Percentiles rank a stretch among this genome's conserved stretches.
Conservation (phyloP, 1,140 invertebrate genomes). For the Zaprionus tsacasi region DNA sequence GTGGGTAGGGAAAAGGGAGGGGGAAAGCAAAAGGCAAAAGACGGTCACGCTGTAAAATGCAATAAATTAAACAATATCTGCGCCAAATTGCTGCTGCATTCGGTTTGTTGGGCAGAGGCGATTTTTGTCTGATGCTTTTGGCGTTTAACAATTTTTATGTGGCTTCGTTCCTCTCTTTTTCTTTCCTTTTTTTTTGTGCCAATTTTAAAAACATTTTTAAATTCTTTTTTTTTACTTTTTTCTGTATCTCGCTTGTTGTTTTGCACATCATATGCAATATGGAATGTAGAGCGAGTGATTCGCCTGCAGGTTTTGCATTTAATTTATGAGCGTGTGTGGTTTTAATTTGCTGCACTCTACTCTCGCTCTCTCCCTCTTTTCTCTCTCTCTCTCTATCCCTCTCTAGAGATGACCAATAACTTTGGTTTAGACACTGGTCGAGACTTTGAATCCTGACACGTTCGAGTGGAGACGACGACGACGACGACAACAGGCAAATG, state of each 20-base stretch:
- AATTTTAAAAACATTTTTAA: constrained; percentile 44
- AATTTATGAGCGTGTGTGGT: constrained; percentile 54
- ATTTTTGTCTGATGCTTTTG: constrained; percentile 74
- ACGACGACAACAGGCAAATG: constrained; percentile 44
- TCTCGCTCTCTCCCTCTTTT: not conserved
- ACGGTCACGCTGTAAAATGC: constrained; percentile 73
- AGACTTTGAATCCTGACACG: constrained; percentile 55
- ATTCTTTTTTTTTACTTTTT: constrained; percentile 21
- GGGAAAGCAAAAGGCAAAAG: constrained; percentile 57
- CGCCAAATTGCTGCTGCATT: constrained; percentile 79
- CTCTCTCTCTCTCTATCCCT: not conserved
- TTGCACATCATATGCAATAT: constrained; percentile 11
- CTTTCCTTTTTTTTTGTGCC: constrained; percentile 34
- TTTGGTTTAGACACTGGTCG: constrained; percentile 29
- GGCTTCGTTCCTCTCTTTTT: constrained; percentile 38
- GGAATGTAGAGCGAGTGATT: constrained; percentile 13
- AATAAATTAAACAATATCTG: constrained; percentile 83
- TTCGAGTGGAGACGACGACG: constrained; percentile 40
- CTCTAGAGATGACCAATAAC: constrained; percentile 37
- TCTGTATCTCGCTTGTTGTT: constrained; percentile 27
- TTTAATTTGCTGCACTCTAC: constrained; percentile 38
- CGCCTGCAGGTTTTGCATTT: constrained; percentile 51
- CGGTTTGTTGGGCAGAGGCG: constrained; percentile 48
- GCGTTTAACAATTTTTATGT: constrained; percentile 77
- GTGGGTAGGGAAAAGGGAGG: too few relatives aligned